These are phyloP conservation scores for Sphaerodactylus townsendi DNA, from an alignment of 2,113 vertebrate genomes.

Conservation along the genomic window DNA sequence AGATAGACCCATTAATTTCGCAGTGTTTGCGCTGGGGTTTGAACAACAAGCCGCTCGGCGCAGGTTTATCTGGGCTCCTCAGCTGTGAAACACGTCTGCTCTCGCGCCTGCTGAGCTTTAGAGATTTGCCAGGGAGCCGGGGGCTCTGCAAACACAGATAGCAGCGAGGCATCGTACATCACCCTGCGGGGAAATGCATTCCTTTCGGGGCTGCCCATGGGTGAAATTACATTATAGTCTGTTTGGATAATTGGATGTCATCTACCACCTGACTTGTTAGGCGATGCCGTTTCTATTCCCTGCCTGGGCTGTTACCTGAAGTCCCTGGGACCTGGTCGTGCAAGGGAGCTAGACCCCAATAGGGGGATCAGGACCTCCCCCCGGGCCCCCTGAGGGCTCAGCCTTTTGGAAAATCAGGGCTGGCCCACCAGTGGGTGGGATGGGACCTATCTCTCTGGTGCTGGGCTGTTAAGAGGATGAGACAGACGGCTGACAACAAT, in stretches of 20 bases:
- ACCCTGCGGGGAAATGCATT: conserved; percentile 56
- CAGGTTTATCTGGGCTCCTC: conserved; percentile 76
- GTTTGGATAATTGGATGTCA: conserved; percentile 74
- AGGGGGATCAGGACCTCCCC: neutral
- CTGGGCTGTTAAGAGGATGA: neutral
- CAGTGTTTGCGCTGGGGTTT: conserved; percentile 62
- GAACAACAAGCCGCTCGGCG: conserved; percentile 46
- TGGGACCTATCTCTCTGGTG: neutral
- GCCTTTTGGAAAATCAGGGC: too few species aligned
- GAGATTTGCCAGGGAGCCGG: conserved; percentile 66
- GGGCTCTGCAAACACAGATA: conserved; percentile 65
- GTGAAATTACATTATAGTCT: conserved; percentile 76
- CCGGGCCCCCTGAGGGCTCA: neutral
- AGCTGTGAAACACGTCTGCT: conserved; percentile 69
- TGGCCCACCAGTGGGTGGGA: too few species aligned
- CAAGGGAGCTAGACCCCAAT: neutral
- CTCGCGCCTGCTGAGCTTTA: conserved; percentile 62
- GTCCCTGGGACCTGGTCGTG: neutral
- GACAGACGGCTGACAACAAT: too few species aligned
- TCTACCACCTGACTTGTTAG: conserved; percentile 34
- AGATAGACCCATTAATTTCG: conserved; percentile 71
- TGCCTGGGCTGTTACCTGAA: conserved; percentile 2
- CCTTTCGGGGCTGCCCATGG: conserved; percentile 74
- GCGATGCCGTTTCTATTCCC: conserved; percentile 39
- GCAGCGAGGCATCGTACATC: conserved; percentile 63